Base-by-base conservation (phyloP, 2,113 vertebrate species). In the Syrrhaptes paradoxus region DNA sequence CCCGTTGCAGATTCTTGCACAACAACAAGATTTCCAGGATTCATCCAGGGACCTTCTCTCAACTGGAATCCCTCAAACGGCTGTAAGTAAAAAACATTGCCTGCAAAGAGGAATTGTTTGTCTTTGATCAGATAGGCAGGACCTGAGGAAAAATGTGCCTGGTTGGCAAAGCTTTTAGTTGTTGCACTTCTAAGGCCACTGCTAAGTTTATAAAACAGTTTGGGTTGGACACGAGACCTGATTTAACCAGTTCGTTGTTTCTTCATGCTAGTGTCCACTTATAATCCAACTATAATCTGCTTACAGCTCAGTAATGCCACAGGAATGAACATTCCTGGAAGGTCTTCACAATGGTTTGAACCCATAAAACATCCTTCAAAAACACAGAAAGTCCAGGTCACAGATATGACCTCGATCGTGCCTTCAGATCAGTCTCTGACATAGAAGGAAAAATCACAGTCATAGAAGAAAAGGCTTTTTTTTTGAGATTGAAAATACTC, bases 11-110 rank as follows among this genome's bases (percentile, higher is more conserved):
- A 79, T 99, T 99, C 98, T 98, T 99, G 97, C 99, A 99, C 98
- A 99, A 99, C 98, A 99, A 99, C 98, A 98, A 98, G 96, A 99
- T 99, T 80, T 98, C 98, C 79, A 98, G 98, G 74, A 98, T 99
- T 25, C 98, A 98, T 79, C 98, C 98, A 10, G 98, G 98, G 96
- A 99, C 99, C 13, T 99, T 99, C 96, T 98, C 98, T 89, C 98
- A 98, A 94, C 97, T 99, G 70, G 97, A 98, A 96, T 98, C 98
- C 83, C 98, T 99, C 98, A 99, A 99, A 93, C 96, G 99, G 65
- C 96, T 99, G 99, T 99, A 97, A 99, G 99, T 99, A 34, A 65
- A 95, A 79, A 75, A 48, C 48, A 74, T 13, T 48, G 79, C 75
- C 77, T 91, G 76, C 93, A 92, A 89, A 73, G 68, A 88, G 63